Evolutionary conservation across 2,888 invertebrate species (phyloP), one percentile per base, ranked within the genome.

Genomic region (Ophonus ardosiacus): DNA sequence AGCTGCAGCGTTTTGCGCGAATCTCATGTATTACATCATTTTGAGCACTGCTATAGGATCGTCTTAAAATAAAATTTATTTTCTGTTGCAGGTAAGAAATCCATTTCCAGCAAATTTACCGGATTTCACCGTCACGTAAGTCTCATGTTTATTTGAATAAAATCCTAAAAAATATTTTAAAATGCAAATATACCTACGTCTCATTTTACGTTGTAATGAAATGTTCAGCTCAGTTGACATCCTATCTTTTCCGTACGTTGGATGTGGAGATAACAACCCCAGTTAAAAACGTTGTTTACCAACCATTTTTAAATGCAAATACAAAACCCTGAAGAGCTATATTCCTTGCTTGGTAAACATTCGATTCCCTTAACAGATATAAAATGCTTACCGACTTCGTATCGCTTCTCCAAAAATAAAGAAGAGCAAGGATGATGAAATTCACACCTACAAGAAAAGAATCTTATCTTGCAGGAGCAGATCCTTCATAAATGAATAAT

Each of bases 241-340:
- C 18, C 21, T 17, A 15, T 8, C 40, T n/a, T 43, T 31, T 31
- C 31, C 71, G 17, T 8, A 43, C 15, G 40, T 43, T 18, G 40
- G 15, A 7, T 43, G 43, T 74, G 21, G 21, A 74, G 17, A 15
- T 40, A 68, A 68, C 68, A 74, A 74, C 40, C 43, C 17, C 43
- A 10, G 71, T 43, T 74, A 74, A 74, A 68, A 74, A 74, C 40
- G 71, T 74, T 74, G 71, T 74, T 74, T 74, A 74, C 71, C 40
- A 74, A 18, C 71, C 71, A 74, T 74, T 74, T 74, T 74, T 74
- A 74, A 74, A 74, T 74, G 71, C 71, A 74, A 74, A 74, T 74
- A 74, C 18, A 74, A 74, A 74, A 74, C 71, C 71, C 71, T 43
- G 71, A 43, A 74, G 71, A 17, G 71, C 71, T 74, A 40, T 40